These are phyloP conservation scores for Pseudococcus longispinus DNA, from an alignment of 2,888 invertebrate genomes.

Conservation along the genomic window DNA sequence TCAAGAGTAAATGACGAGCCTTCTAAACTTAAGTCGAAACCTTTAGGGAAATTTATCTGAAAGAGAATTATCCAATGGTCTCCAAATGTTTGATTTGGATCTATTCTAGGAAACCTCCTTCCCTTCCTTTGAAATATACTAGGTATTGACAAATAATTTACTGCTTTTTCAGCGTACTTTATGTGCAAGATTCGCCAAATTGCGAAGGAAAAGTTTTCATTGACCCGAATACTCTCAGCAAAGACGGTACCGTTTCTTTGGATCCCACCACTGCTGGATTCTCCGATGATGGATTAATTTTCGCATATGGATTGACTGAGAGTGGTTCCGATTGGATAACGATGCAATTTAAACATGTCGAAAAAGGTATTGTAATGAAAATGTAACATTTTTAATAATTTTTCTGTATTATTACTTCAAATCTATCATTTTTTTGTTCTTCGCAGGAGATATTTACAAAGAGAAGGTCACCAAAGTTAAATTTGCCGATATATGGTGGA, in stretches of 20 bases:
- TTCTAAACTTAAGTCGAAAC: too few species aligned
- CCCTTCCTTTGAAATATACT: background rate
- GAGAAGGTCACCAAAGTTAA: background rate
- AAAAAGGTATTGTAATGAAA: background rate
- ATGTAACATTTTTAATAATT: background rate
- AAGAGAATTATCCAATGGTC: too few species aligned
- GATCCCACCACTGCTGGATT: slow-evolving; percentile 62
- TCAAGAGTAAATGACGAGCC: background rate
- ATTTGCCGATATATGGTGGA: background rate
- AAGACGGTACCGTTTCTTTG: background rate
- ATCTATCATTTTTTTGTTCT: background rate
- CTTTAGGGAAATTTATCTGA: too few species aligned
- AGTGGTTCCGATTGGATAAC: background rate
- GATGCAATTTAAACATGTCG: background rate
- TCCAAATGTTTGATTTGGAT: too few species aligned
- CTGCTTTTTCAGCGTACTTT: slow-evolving; percentile 61
- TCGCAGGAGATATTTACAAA: background rate
- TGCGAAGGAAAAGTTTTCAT: background rate
- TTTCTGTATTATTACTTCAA: background rate
- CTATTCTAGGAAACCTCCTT: too few species aligned
- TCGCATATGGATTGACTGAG: background rate
- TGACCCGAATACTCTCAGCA: background rate
- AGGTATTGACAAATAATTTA: slow-evolving; percentile 65
- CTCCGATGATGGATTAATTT: background rate
- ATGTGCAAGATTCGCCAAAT: background rate